Base-by-base conservation (phyloP, 2,888 invertebrate genomes). In the Pollenia angustigena region DNA sequence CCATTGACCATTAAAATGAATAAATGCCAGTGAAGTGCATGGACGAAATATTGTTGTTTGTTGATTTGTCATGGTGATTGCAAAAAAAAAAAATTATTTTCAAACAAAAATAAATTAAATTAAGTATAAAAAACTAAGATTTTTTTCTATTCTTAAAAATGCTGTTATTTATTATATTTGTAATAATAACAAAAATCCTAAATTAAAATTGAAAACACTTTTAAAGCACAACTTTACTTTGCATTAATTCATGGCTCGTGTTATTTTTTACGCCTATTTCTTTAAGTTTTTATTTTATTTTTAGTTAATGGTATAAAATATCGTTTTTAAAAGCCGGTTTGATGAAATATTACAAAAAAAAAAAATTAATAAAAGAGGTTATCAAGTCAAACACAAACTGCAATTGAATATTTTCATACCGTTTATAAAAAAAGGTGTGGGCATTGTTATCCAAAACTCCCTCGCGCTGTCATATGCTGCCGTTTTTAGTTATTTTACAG, bases 1-100 rank as follows among this genome's bases (percentile, higher is more conserved):
- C 86, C 86, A 80, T 71, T 86, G 86, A 83, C 82, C 86, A 80
- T 74, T 79, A 66, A 44, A 81, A 71, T 40, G 6, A 16, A 40
- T n/a, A 40, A n/a, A 60, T 48, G 50, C 12, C 18, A 60, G 75
- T 60, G 60, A 74, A 84, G 58, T 71, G 56, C 75, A 81, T 76
- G 58, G 44, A 62, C 42, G 75, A 56, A 64, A 56, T 50, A 79
- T 72, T 56, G 56, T 76, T 71, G 62, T 76, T 71, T 64, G 81
- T 50, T 81, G 76, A 76, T 81, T 81, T 58, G 71, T 78, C 78
- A 76, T 60, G 76, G 76, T 32, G 66, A 76, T 85, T 76, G 54
- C 48, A 46, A 75, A 60, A 50, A 46, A 75, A 60, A 50, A 23
- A 44, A 66, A 16, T 18, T n/a, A 42, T n/a, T n/a, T 11, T 6